Evolutionary conservation across 2,888 invertebrate genomes (phyloP), one percentile per base, ranked within the genome.

Genomic region (Oegoconia quadripuncta): DNA sequence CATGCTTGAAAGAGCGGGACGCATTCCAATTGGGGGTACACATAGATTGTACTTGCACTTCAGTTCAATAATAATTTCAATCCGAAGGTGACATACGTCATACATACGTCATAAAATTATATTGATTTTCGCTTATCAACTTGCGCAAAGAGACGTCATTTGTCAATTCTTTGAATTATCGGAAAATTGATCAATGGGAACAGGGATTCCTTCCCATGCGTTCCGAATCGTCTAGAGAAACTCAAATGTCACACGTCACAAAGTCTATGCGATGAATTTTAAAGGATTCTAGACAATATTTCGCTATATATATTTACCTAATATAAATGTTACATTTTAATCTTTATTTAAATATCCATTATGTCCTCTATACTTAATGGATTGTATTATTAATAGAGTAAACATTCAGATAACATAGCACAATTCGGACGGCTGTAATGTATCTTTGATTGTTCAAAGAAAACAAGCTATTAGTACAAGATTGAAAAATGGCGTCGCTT

Each of bases 401-500:
- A n/a, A n/a, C n/a, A n/a, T 30, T 15, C 14, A 30, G 5, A 7
- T 5, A 16, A 30, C 1, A 4, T 15, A 16, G 17, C 7, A 15
- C 29, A 15, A 30, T 14, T 30, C 16, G 29, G 16, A 16, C 16
- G 1, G 14, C 8, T 30, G 16, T 30, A 16, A 14, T n/a, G n/a
- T n/a, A n/a, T n/a, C n/a, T n/a, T n/a, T n/a, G n/a, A n/a, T n/a
- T n/a, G 11, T n/a, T 12, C 22, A 32, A 32, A 14, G 38, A 34
- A 34, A 39, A 34, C 39, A 20, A 16, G 30, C 30, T 28, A 20
- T 30, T 14, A 25, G 31, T 13, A 25, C 30, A 41, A 18, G 77
- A 71, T 76, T 76, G 76, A 76, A 86, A 86, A 80, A 86, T 86
- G 86, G 86, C 86, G 86, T 84, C 83, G 79, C 70, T 79, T 75